These are phyloP conservation scores for Hylyphantes graminicola DNA, from an alignment of 1,140 invertebrate species.

Conservation along the genomic window DNA sequence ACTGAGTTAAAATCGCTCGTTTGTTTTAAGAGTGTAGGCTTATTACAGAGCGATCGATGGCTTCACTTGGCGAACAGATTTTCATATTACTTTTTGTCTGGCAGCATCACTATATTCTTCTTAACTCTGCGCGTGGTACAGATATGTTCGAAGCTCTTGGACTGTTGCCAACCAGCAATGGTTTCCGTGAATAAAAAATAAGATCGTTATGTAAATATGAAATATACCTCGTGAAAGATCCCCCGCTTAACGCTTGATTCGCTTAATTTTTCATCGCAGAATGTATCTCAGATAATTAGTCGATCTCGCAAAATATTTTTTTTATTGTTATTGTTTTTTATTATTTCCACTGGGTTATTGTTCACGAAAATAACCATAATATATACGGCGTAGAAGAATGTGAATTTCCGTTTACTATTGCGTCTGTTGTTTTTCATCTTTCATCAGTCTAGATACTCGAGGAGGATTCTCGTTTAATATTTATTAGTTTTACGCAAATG, in stretches of 20 bases:
- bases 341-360: not conserved
- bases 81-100: no score
- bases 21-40: no score
- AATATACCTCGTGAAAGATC: constrained; percentile 10
- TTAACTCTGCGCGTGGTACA: not conserved
- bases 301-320: not conserved
- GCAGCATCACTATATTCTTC: not conserved
- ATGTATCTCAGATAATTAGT: constrained; percentile 24
- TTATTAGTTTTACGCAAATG: no score
- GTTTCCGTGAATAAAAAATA: not conserved
- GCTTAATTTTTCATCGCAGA: constrained; percentile 1
- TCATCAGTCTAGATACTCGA: no score
- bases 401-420: no score
- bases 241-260: not conserved
- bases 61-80: no score
- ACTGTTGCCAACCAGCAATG: not conserved
- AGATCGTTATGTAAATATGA: constrained; percentile 24
- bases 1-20: no score
- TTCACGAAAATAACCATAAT: not conserved
- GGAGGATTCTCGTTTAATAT: no score
- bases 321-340: not conserved
- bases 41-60: no score
- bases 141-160: not conserved
- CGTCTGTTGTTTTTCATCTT: no score
- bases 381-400: not conserved